A percentile compares a stretch with the other conserved stretches of the same genome.
phyloP scores from a whole-genome alignment of 35 echinoderm and acorn worm species.

The Heliocidaris tuberculata region DNA sequence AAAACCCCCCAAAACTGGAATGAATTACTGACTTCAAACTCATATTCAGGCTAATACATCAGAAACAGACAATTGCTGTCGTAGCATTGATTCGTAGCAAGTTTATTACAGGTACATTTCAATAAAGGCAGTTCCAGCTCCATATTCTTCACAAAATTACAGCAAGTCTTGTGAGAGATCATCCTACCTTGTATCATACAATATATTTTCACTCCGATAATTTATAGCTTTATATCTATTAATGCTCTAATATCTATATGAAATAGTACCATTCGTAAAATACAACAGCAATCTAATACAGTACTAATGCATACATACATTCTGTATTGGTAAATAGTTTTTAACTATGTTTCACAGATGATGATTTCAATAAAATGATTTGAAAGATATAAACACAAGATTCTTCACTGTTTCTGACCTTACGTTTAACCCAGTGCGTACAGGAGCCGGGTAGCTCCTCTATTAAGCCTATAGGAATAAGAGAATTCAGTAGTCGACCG shows the following conservation, averaged over 20 bases:
- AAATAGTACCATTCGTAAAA: neutral
- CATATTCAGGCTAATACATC: too few relatives aligned
- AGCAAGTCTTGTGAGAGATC: neutral
- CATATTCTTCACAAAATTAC: neutral
- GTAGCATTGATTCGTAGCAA: neutral
- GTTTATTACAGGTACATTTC: neutral
- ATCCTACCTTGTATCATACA: neutral
- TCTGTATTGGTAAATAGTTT: neutral
- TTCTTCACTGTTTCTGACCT: neutral
- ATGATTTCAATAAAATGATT: neutral
- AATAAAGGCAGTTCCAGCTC: neutral
- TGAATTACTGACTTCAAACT: too few relatives aligned
- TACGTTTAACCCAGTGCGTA: too few relatives aligned
- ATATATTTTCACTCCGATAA: neutral
- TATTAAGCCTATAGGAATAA: too few relatives aligned
- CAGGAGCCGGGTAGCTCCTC: too few relatives aligned
- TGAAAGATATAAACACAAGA: neutral
- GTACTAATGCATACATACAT: slow-evolving; percentile 3
- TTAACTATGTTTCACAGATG: neutral
- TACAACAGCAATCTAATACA: neutral
- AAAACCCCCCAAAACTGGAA: too few relatives aligned
- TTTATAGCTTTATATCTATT: neutral
- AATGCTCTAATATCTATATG: neutral
- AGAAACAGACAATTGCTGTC: neutral
- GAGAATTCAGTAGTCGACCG: too few relatives aligned